Evolutionary conservation across 2,797 vertebrate species (phyloP).

Genomic region (Coranthus polyacanthus): DNA sequence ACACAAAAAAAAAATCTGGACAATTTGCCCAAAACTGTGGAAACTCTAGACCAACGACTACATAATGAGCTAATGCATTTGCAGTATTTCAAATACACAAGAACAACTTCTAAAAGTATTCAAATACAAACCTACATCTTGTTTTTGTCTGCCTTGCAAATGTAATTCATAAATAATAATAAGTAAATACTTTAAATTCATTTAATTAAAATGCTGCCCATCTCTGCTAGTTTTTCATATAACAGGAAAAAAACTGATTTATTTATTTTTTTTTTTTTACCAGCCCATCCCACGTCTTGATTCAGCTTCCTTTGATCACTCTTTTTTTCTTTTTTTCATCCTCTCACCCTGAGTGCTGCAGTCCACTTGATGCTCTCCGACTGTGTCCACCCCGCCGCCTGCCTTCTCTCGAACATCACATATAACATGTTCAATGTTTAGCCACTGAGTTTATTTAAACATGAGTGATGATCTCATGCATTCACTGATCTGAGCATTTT

Average conservation of each 20-base stretch:
- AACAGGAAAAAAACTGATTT: not conserved
- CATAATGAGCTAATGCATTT: no score
- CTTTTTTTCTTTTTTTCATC: constrained; percentile 15
- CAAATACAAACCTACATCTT: not conserved
- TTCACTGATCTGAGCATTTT: no score
- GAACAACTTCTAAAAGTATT: constrained; percentile 34
- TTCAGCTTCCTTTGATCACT: constrained; percentile 39
- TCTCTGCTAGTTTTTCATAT: not conserved
- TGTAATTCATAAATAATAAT: no score
- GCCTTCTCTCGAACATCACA: constrained; percentile 18
- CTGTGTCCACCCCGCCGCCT: constrained; percentile 21
- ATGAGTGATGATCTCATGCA: not conserved
- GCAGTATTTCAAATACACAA: constrained; percentile 8
- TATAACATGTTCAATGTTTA: constrained; percentile 9
- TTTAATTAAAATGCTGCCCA: not conserved
- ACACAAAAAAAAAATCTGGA: no score
- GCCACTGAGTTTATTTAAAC: constrained; percentile 22
- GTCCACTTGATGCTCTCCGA: constrained; percentile 11
- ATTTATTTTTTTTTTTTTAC: constrained; percentile 9
- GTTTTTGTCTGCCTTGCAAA: no score
- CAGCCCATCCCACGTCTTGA: constrained; percentile 4
- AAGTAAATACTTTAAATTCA: no score
- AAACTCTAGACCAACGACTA: no score
- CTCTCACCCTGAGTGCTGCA: constrained; percentile 27
- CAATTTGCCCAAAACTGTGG: no score